Evolutionary conservation across 2,888 invertebrate genomes (phyloP), one percentile per base, ranked within the genome.

Genomic region (Amphiduros pacificus): DNA sequence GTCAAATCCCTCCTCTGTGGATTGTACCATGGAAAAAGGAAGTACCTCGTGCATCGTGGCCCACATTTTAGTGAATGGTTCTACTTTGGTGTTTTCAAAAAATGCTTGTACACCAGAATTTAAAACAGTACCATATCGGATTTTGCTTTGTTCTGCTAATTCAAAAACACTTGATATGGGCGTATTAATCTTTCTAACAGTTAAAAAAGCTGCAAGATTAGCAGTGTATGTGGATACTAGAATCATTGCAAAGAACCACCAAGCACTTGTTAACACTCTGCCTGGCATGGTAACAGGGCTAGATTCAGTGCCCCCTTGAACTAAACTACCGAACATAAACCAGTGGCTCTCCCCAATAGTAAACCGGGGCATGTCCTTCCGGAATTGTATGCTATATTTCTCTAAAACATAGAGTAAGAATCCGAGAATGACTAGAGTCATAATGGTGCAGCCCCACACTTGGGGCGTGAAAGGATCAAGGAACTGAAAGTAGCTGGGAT

Each of bases 201-300:
- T 78, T 22, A 79, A 70, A 66, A 79, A 79, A n/a, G 79, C 79
- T 22, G 79, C 77, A 49, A 79, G 66, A 63, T 79, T 79, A 48
- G 78, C 79, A n/a, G 79, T 79, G 66, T 79, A 79, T 4, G 79
- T 77, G 20, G 79, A 79, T 63, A 79, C 77, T 9, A 79, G 68
- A 63, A 79, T 78, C 26, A 79, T 71, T 1, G 77, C 76, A 64
- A 79, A 79, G 66, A 79, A 78, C 77, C 79, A 80, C 77, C 79
- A 78, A 20, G 78, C 74, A 24, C 75, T 75, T 1, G 78, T 77
- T n/a, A 80, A 63, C 28, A 80, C 78, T 14, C 79, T 68, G 0
- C 80, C 80, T 5, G 60, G 36, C 14, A 63, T 53, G 1, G 63
- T 63, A 6, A 56, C 56, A 4, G 63, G 63, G 32, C 56, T 28